Evolutionary conservation across 2,797 vertebrate genomes (phyloP), one percentile per base, ranked within the genome.

Genomic region (Rhinoraja longicauda): DNA sequence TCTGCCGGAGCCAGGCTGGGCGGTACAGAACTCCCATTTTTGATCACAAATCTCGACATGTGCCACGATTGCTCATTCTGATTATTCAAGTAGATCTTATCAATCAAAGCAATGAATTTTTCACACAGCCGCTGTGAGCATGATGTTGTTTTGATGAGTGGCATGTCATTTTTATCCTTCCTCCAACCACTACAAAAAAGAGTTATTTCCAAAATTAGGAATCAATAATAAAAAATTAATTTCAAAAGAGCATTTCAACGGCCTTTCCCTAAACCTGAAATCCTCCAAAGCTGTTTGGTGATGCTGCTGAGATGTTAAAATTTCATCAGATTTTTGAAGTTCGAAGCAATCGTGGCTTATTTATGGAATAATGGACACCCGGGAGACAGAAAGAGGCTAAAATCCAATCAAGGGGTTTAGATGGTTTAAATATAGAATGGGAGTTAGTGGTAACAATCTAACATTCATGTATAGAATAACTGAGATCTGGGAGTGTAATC

Each of bases 41-140:
- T 64, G 84, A 67, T 88, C 59, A 17, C 84, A 88, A 88, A 88
- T 88, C 84, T 88, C 84, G 84, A 88, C 62, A 64, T 62, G 59
- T 32, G 59, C 59, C 59, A 88, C n/a, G 36, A 67, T 67, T 8
- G 59, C 62, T 36, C n/a, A 88, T 88, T 88, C 64, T 67, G 59
- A 88, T 88, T 88, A 67, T 88, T 88, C 62, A 88, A 67, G 81
- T 81, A 57, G 84, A 67, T 88, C 62, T 62, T 88, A 88, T 67
- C 29, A 67, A 88, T 67, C 59, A 88, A 88, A 67, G 57, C 82
- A 15, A 86, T 62, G 82, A 19, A 32, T 19, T 88, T 86, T 88
- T 88, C 17, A 88, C 59, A 82, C 59, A 36, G 59, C 84, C 15
- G 1, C 29, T 1, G 59, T 36, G 84, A 36, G 17, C 9, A 67